These are phyloP conservation scores for Anableps anableps DNA, from an alignment of 2,797 vertebrate genomes.

Conservation along the genomic window DNA sequence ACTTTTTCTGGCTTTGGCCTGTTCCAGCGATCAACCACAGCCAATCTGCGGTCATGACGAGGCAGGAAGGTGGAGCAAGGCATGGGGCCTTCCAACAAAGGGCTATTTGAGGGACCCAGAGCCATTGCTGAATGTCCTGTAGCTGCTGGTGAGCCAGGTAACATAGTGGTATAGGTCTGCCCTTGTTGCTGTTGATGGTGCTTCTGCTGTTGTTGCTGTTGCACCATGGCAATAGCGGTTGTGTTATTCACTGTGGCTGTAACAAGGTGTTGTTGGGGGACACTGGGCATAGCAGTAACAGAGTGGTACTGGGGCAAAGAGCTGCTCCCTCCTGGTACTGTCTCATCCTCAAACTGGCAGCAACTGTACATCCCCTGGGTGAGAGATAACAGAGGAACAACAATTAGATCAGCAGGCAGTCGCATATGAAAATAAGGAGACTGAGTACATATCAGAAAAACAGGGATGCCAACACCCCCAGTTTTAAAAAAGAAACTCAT, in stretches of 20 bases:
- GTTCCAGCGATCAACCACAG: slow-evolving; percentile 89
- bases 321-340: slow-evolving; percentile 66
- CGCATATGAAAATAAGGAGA: slow-evolving; percentile 15
- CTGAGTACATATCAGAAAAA: slow-evolving; percentile 15
- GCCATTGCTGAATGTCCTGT: slow-evolving; percentile 82
- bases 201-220: slow-evolving; percentile 79
- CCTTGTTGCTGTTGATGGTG: slow-evolving; percentile 82
- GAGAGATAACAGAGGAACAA: slow-evolving; percentile 48
- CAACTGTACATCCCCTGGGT: slow-evolving; percentile 94
- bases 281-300: slow-evolving; percentile 75
- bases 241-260: slow-evolving; percentile 80
- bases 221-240: slow-evolving; percentile 78
- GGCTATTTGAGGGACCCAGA: slow-evolving; percentile 85
- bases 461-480: slow-evolving; percentile 3
- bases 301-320: slow-evolving; percentile 82
- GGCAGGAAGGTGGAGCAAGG: slow-evolving; percentile 87
- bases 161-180: slow-evolving; percentile 80
- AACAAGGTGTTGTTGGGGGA: slow-evolving; percentile 77
- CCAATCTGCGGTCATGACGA: slow-evolving; percentile 84
- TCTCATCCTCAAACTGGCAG: slow-evolving; percentile 90
- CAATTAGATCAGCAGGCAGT: slow-evolving; percentile 50
- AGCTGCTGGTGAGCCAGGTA: slow-evolving; percentile 77
- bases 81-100: slow-evolving; percentile 84
- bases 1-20: slow-evolving; percentile 78
- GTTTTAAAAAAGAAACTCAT: slow-evolving; percentile 14